Evolutionary conservation across 2,113 vertebrate species (phyloP).

Genomic region (Xyrauchen texanus): DNA sequence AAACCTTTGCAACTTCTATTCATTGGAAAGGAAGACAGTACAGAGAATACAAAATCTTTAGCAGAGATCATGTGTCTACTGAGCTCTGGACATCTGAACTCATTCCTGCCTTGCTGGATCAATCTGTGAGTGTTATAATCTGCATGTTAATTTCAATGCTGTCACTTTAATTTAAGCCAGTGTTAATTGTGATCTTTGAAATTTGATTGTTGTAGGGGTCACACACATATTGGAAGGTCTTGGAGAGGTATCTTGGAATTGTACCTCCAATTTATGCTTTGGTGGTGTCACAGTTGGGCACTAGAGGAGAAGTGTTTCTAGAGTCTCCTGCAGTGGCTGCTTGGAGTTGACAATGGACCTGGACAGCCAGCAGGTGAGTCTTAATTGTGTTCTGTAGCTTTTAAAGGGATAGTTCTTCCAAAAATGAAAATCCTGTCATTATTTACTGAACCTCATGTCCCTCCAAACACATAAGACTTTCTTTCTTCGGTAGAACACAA

Average conservation of each 20-base stretch:
- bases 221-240: conserved; percentile 82
- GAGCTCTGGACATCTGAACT: conserved; percentile 60
- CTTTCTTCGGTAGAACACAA: no score
- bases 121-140: conserved; percentile 89
- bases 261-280: conserved; percentile 81
- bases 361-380: conserved; percentile 82
- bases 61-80: conserved; percentile 72
- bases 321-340: conserved; percentile 82
- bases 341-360: conserved; percentile 73
- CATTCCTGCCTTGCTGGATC: conserved; percentile 83
- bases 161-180: no score
- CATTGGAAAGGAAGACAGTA: conserved; percentile 72
- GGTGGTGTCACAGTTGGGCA: conserved; percentile 78
- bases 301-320: conserved; percentile 77
- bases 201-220: conserved; percentile 72
- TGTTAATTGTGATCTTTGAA: neutral
- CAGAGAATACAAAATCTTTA: conserved; percentile 64
- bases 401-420: no score
- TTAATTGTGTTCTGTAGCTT: neutral
- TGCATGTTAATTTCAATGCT: no score
- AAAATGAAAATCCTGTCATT: no score
- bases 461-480: no score
- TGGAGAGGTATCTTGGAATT: conserved; percentile 78
- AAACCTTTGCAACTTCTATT: conserved; percentile 88
- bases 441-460: no score